phyloP scores from a whole-genome alignment of 2,113 vertebrate species.

The Vulpes ferrilata region DNA sequence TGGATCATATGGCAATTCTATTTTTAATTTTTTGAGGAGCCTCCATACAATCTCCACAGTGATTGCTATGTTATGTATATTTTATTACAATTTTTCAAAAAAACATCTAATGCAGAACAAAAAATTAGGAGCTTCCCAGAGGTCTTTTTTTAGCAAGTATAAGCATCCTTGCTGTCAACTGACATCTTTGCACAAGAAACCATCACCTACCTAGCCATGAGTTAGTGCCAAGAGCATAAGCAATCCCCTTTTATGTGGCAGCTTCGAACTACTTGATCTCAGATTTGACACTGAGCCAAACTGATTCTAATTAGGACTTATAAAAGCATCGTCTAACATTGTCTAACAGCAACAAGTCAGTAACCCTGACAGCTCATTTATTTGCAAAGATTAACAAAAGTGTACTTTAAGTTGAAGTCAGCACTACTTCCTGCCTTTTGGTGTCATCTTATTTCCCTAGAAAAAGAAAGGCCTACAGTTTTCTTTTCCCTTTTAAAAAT shows the following conservation, averaged over 20 bases:
- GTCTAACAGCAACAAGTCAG: constrained; percentile 10
- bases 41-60: not conserved
- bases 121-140: not conserved
- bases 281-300: not conserved
- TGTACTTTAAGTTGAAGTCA: constrained; percentile 42
- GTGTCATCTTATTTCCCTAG: not conserved
- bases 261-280: constrained; percentile 35
- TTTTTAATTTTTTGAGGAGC: not conserved
- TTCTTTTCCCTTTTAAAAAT: not conserved
- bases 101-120: not conserved
- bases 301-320: constrained; percentile 25
- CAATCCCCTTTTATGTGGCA: constrained; percentile 7
- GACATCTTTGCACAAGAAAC: not conserved
- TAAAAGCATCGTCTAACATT: constrained; percentile 31
- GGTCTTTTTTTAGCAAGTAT: not conserved
- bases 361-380: not conserved
- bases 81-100: constrained; percentile 26
- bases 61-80: not conserved
- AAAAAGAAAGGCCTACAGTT: constrained; percentile 13
- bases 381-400: constrained; percentile 48
- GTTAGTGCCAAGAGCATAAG: not conserved
- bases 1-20: not conserved
- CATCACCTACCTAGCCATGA: not conserved
- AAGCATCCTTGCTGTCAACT: not conserved
- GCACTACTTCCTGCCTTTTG: constrained; percentile 26